These are phyloP conservation scores for Steinernema hermaphroditum DNA, from an alignment of 2,888 invertebrate genomes.

Conservation along the genomic window DNA sequence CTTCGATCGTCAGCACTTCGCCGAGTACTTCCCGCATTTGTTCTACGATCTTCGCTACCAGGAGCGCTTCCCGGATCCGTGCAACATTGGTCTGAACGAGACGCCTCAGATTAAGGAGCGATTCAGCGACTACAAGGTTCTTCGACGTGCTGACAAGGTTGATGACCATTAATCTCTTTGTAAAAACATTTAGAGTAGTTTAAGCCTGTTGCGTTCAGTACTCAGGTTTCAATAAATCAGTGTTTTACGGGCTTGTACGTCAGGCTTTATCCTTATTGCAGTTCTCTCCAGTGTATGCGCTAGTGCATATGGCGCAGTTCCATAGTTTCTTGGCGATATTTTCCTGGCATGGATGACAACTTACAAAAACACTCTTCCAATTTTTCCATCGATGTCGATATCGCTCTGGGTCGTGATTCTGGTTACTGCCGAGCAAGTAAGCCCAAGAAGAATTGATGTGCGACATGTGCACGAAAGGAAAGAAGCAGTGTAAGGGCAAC, in stretches of 20 bases:
- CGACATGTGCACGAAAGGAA: too few relatives aligned
- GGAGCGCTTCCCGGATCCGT: conserved; percentile 55
- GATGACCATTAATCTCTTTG: conserved; percentile 55
- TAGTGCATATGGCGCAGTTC: too few relatives aligned
- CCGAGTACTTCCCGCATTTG: conserved; percentile 49
- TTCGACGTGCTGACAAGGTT: conserved; percentile 63
- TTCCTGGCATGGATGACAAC: too few relatives aligned
- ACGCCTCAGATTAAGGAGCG: conserved; percentile 55
- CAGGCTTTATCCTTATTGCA: neutral
- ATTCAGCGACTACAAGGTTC: conserved; percentile 65
- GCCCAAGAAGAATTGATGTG: too few relatives aligned
- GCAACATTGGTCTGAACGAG: conserved; percentile 62
- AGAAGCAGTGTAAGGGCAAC: too few relatives aligned
- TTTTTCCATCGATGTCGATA: too few relatives aligned
- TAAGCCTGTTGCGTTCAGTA: conserved; percentile 9
- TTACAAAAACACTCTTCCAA: too few relatives aligned
- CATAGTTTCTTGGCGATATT: too few relatives aligned
- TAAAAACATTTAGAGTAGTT: conserved; percentile 28
- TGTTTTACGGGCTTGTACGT: neutral
- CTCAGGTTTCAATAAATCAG: conserved; percentile 19
- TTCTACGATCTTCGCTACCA: conserved; percentile 63
- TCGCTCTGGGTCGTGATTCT: too few relatives aligned
- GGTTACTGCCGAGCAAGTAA: too few relatives aligned
- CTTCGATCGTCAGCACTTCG: conserved; percentile 62
- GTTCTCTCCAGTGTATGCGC: too few relatives aligned